phyloP scores from a whole-genome alignment of 37 sponge, comb jelly and placozoan species.

The Chondrilla cf. caribensis region DNA sequence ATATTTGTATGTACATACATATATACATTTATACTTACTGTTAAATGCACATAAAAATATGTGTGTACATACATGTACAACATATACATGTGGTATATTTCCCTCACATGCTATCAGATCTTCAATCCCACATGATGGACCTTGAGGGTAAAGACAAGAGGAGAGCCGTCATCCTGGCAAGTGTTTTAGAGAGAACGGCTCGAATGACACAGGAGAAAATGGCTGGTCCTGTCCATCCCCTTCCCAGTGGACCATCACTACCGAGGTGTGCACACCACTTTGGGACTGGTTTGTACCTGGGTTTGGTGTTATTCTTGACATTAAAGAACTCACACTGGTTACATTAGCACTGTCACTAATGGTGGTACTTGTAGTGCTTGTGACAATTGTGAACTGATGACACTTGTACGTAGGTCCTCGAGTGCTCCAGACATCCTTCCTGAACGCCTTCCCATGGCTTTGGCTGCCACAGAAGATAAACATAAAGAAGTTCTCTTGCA shows the following conservation, averaged over 20 bases:
- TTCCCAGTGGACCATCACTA: background rate
- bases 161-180: slow-evolving; percentile 77
- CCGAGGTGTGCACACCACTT: too few relatives aligned
- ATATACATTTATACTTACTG: background rate
- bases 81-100: background rate
- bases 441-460: background rate
- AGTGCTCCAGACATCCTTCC: slow-evolving; percentile 49
- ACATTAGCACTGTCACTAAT: too few relatives aligned
- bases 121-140: slow-evolving; percentile 36
- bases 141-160: slow-evolving; percentile 67
- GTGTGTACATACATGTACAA: background rate
- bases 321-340: too few relatives aligned
- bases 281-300: too few relatives aligned
- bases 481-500: background rate
- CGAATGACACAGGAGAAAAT: slow-evolving; percentile 50
- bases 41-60: background rate
- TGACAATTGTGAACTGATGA: background rate
- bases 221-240: background rate
- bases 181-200: slow-evolving; percentile 87
- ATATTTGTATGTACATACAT: background rate
- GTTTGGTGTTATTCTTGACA: too few relatives aligned
- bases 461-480: background rate
- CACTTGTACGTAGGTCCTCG: slow-evolving; percentile 10
- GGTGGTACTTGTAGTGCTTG: too few relatives aligned
- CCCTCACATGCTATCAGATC: background rate